phyloP scores from a whole-genome alignment of 2,113 vertebrate genomes.

The Otolemur garnettii region DNA sequence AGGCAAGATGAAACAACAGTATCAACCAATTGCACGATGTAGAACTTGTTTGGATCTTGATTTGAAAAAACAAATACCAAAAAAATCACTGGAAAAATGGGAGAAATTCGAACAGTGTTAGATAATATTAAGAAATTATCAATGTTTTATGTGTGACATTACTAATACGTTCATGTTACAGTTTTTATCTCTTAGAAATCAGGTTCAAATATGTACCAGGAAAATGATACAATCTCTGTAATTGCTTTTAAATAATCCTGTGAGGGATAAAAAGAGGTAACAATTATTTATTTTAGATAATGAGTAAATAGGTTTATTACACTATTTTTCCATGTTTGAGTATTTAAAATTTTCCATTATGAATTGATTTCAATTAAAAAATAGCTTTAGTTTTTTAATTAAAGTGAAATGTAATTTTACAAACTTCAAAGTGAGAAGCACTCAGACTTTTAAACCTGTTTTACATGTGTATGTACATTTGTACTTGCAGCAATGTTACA shows the following conservation, averaged over 20 bases:
- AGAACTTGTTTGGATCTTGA: not conserved
- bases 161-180: constrained; percentile 15
- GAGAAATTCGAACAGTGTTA: constrained; percentile 27
- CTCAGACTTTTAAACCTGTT: not conserved
- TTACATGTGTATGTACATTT: not conserved
- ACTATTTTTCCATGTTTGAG: not conserved
- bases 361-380: not conserved
- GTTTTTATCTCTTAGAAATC: not conserved
- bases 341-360: not conserved
- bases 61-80: not conserved
- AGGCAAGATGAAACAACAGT: not conserved
- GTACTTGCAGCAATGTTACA: not conserved
- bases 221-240: not conserved
- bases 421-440: not conserved
- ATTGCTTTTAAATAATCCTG: not conserved
- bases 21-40: not conserved
- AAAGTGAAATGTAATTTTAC: not conserved
- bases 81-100: not conserved
- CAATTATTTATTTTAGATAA: not conserved
- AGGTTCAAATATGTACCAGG: not conserved
- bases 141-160: constrained; percentile 13
- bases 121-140: not conserved
- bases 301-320: not conserved
- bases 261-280: not conserved
- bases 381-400: not conserved